A percentile compares a stretch with the other conserved stretches of the same genome.
Conservation (phyloP, 1,140 invertebrate genomes). For the Papilio polyxenes region DNA sequence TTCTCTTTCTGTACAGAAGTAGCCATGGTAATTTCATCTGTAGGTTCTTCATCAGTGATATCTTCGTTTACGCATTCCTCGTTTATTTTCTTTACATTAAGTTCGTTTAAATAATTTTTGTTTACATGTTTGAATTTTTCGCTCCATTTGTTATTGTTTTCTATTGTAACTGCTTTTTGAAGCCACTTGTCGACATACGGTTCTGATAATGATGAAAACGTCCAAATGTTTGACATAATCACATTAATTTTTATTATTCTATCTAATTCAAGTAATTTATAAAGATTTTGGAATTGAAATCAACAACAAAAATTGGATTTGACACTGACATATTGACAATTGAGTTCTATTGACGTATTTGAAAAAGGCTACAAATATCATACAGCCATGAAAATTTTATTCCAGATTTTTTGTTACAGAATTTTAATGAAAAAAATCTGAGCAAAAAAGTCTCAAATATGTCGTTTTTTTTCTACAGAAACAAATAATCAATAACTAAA, state of each 20-base stretch:
- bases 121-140: constrained; percentile 32
- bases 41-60: constrained; percentile 1
- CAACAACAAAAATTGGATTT: not conserved
- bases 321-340: not conserved
- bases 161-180: not conserved
- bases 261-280: not conserved
- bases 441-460: too few relatives aligned
- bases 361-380: not conserved
- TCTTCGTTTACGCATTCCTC: not conserved
- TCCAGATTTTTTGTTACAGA: too few relatives aligned
- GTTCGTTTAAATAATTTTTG: not conserved
- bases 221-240: constrained; percentile 24
- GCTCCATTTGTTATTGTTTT: constrained; percentile 34
- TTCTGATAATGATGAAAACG: constrained; percentile 23
- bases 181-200: constrained; percentile 2
- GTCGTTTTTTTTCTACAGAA: too few relatives aligned
- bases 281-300: not conserved
- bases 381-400: not conserved
- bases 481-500: not conserved
- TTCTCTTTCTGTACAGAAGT: not conserved
- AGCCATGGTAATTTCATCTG: not conserved
- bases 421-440: too few relatives aligned
- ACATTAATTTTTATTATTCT: not conserved
- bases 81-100: not conserved
- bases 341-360: not conserved